A percentile compares a stretch with the other conserved stretches of the same genome.
phyloP scores from a whole-genome alignment of 2,797 vertebrate genomes.

The Enteromius anoplus region DNA sequence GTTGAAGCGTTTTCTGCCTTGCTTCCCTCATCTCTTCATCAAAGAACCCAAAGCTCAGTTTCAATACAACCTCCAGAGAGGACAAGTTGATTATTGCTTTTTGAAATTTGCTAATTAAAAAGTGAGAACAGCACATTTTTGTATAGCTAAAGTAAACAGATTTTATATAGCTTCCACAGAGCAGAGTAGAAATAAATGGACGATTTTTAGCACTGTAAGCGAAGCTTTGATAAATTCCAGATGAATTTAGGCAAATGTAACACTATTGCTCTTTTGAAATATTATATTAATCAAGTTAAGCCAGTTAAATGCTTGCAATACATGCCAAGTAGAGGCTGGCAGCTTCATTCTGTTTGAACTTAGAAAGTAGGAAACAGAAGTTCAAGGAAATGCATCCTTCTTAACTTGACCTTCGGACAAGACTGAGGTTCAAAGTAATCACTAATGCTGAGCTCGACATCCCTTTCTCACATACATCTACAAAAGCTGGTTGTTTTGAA shows the following conservation, averaged over 20 bases:
- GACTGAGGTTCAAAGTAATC: background rate
- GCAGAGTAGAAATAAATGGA: background rate
- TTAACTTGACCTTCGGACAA: constrained; percentile 44
- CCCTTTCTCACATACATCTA: background rate
- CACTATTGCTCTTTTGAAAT: background rate
- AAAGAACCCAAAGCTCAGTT: constrained; percentile 36
- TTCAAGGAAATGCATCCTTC: constrained; percentile 52
- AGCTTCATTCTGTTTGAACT: constrained; percentile 4
- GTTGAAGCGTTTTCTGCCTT: constrained; percentile 26
- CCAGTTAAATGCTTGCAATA: background rate
- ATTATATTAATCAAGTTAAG: constrained; percentile 2
- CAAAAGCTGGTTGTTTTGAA: constrained; percentile 3
- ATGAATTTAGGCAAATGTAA: background rate
- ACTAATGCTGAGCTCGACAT: background rate
- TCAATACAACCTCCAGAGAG: constrained; percentile 42
- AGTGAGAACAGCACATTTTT: constrained; percentile 11
- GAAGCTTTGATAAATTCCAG: background rate
- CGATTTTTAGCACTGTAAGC: background rate
- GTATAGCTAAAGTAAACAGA: constrained; percentile 19
- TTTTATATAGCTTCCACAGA: background rate
- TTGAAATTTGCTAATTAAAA: constrained; percentile 49
- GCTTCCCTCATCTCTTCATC: constrained; percentile 53
- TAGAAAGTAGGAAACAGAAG: constrained; percentile 49
- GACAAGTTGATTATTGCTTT: constrained; percentile 49
- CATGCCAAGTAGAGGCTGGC: background rate